Evolutionary conservation across 2,888 invertebrate species (phyloP), one percentile per base, ranked within the genome.

Genomic region (Tenthredo amoena): DNA sequence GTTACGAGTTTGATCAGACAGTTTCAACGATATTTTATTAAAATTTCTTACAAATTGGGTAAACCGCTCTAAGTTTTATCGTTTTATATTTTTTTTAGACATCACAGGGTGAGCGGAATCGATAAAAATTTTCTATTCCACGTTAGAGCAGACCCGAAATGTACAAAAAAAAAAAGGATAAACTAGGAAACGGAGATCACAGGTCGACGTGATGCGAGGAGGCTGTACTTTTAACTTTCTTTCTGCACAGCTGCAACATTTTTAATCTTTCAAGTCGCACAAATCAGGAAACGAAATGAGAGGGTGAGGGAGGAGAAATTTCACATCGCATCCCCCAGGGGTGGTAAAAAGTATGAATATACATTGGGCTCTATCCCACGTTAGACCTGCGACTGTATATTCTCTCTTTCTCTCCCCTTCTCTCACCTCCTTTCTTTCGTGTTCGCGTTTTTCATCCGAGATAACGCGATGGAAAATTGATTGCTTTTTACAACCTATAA

Each of bases 331-430:
- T 77, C 37, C 76, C 10, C 76, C 12, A 72, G 68, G 74, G 74
- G 72, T 55, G 84, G 68, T 84, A 26, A 84, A 55, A 84, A 74
- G 50, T 84, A 34, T 72, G 26, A 84, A 84, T 55, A 84, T 55
- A 62, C 62, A 62, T 62, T 62, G 62, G 50, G 43, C 40, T 10
- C 83, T 62, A 40, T 31, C 26, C 18, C 71, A 9, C 40, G 34
- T 26, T 6, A 72, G 7, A 34, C 72, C 72, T 40, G 5, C 43
- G 43, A 12, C 43, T 40, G 12, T 74, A n/a, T 40, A 9, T 43
- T 43, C 4, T 21, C 40, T 74, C 15, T 26, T 26, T n/a, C 12
- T 43, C n/a, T 74, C 21, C 5, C 21, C n/a, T 10, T 77, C 34
- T 9, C 5, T 21, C 31, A 55, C 50, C 34, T 34, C 76, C 76